Conservation (phyloP, 2,888 invertebrate genomes). For the Xestia c-nigrum region DNA sequence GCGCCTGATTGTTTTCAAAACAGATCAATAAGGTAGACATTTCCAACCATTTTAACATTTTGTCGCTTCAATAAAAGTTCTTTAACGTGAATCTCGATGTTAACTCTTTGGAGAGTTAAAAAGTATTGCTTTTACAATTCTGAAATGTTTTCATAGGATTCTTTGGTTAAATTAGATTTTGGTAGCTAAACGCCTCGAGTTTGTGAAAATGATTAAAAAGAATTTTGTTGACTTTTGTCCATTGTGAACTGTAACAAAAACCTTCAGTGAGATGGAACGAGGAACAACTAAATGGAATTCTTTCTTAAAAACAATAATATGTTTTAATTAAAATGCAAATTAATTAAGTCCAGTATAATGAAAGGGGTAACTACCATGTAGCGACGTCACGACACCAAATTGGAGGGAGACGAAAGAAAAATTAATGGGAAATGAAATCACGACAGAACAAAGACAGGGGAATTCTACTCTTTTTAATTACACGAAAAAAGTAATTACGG, state of each 20-base stretch:
- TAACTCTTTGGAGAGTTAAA: slow-evolving; percentile 26
- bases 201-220: slow-evolving; percentile 58
- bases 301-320: slow-evolving; percentile 84
- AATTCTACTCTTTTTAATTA: slow-evolving; percentile 91
- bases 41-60: slow-evolving; percentile 23
- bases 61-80: slow-evolving; percentile 20
- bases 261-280: slow-evolving; percentile 70
- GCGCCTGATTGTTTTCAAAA: slow-evolving; percentile 63
- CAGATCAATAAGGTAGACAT: slow-evolving; percentile 41
- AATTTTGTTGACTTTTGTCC: slow-evolving; percentile 58
- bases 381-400: slow-evolving; percentile 88
- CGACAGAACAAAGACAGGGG: slow-evolving; percentile 90
- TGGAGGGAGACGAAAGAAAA: slow-evolving; percentile 92
- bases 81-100: slow-evolving; percentile 15
- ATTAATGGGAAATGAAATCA: slow-evolving; percentile 91
- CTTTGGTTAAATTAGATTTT: slow-evolving; percentile 53
- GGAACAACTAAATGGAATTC: slow-evolving; percentile 72
- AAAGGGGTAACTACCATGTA: slow-evolving; percentile 89
- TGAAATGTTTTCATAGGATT: slow-evolving; percentile 54
- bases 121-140: slow-evolving; percentile 25
- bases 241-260: slow-evolving; percentile 68
- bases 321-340: slow-evolving; percentile 90
- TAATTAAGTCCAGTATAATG: slow-evolving; percentile 89
- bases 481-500: slow-evolving; percentile 91
- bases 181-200: slow-evolving; percentile 47